Base-by-base conservation (phyloP, 2,888 invertebrate genomes). In the Melolontha melolontha region DNA sequence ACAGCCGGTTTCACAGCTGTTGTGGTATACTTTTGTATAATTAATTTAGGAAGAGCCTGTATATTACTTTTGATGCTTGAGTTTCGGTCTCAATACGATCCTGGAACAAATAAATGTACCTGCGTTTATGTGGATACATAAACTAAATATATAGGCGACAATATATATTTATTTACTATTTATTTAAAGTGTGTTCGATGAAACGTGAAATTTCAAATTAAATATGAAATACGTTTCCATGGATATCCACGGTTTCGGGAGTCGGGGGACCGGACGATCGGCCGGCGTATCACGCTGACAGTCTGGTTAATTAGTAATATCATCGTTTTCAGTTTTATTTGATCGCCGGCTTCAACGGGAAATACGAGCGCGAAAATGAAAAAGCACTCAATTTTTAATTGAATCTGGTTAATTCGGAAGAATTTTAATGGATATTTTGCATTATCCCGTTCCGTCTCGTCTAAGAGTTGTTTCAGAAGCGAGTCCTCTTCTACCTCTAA, bases 381-480 rank as follows among this genome's bases (percentile, higher is more conserved):
- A 84, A 84, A 83, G 83, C 84, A 84, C 84, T 84, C 83, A 83
- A 82, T 83, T 84, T 83, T 84, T 84, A 84, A 84, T 84, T 84
- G 83, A 81, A 83, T 83, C 82, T 79, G 81, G 84, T 83, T 84
- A 84, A 83, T 83, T 83, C 82, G 77, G 76, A 78, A 80, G 81
- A 82, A 82, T 83, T 83, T 83, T 83, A 83, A 83, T 83, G 83
- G 82, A 82, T 80, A 82, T 82, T 82, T 81, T 82, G 82, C 81
- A 83, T 81, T 79, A 77, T 75, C 79, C 80, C 81, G 77, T 77
- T 77, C 75, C 79, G 74, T 76, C 76, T 76, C 79, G 75, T 77
- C 70, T 64, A 64, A 70, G 70, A 68, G 63, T 55, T 34, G 34
- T 34, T 34, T 34, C 34, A 34, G 34, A 34, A 34, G 6, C 34